Conservation (phyloP, 1,140 invertebrate genomes). For the Bombus impatiens region DNA sequence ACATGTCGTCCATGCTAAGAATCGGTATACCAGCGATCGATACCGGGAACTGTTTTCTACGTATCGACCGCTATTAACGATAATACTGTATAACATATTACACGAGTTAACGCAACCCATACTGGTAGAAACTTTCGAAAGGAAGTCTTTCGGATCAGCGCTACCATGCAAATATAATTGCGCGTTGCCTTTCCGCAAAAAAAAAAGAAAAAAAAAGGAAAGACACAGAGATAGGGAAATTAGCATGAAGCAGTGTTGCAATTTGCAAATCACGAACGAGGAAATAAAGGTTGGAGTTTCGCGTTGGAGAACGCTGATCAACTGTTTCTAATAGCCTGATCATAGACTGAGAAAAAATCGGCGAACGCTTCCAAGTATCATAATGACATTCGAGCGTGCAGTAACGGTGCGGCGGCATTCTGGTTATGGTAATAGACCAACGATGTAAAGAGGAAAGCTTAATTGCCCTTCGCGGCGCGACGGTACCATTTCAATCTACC, state of each 20-base stretch:
- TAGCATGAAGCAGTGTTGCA: constrained; percentile 27
- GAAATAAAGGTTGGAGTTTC: constrained; percentile 13
- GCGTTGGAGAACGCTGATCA: not conserved
- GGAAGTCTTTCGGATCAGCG: not conserved
- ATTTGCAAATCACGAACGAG: constrained; percentile 48
- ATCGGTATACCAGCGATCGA: not conserved
- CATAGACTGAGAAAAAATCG: constrained; percentile 29
- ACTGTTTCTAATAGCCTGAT: constrained; percentile 9
- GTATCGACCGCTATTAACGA: not conserved
- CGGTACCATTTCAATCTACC: constrained; percentile 36
- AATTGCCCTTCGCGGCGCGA: constrained; percentile 16
- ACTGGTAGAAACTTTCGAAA: too few species aligned
- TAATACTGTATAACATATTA: not conserved
- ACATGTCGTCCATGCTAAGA: not conserved
- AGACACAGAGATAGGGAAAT: not conserved
- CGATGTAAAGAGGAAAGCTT: constrained; percentile 28
- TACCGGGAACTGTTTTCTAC: not conserved
- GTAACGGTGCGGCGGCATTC: constrained; percentile 9
- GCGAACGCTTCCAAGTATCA: constrained; percentile 19
- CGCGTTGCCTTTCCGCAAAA: not conserved
- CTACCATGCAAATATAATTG: constrained; percentile 25
- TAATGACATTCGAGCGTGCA: constrained; percentile 51
- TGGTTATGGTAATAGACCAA: constrained; percentile 42
- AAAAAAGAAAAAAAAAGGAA: not conserved
- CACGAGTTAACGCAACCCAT: not conserved